These are phyloP conservation scores for Synergus gifuensis DNA, from an alignment of 2,888 invertebrate species.

Conservation along the genomic window DNA sequence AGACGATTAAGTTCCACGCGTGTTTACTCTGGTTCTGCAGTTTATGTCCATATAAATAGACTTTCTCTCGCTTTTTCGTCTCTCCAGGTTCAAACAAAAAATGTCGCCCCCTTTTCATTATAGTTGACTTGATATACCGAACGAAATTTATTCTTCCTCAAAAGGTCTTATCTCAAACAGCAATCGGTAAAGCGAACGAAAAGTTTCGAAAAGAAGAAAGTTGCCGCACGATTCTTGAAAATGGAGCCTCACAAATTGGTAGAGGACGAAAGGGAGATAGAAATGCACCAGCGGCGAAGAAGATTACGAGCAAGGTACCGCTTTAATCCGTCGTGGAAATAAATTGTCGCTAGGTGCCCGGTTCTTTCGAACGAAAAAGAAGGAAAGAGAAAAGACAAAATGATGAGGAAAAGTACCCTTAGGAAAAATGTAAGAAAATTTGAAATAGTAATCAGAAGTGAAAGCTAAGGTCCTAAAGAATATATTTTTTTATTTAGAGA, in stretches of 20 bases:
- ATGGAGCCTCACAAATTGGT: conserved; percentile 30
- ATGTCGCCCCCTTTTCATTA: conserved; percentile 11
- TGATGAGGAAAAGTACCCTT: conserved; percentile 14
- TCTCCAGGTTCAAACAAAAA: conserved; percentile 2
- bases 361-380: conserved; percentile 12
- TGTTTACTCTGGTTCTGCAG: conserved; percentile 58
- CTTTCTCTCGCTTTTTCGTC: not conserved
- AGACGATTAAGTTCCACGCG: conserved; percentile 65
- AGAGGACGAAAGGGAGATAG: conserved; percentile 49
- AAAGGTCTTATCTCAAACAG: conserved; percentile 3
- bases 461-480: not conserved
- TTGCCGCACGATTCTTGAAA: conserved; percentile 31
- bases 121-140: not conserved
- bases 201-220: conserved; percentile 18
- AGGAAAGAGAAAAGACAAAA: conserved; percentile 2
- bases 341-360: conserved; percentile 58
- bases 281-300: conserved; percentile 57
- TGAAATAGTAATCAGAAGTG: not conserved
- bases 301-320: conserved; percentile 58
- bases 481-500: no score
- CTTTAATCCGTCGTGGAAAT: conserved; percentile 63
- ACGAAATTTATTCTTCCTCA: conserved; percentile 21
- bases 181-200: not conserved
- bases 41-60: conserved; percentile 58
- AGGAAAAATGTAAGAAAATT: not conserved